Evolutionary conservation across 1,140 invertebrate genomes (phyloP).

Genomic region (Drepana arcuata): DNA sequence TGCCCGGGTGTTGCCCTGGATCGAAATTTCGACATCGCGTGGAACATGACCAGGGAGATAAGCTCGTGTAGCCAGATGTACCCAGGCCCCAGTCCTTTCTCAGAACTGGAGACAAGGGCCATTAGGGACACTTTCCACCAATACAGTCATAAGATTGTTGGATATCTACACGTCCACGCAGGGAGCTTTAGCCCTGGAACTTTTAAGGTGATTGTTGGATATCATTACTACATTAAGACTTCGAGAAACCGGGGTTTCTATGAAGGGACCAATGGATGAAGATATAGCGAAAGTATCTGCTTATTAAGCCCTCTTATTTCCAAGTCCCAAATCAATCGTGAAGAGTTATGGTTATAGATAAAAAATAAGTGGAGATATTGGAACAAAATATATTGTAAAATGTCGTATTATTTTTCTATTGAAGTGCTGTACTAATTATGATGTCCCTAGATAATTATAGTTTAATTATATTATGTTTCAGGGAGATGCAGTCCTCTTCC

Average conservation of each 20-base stretch:
- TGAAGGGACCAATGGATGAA: neutral
- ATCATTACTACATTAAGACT: neutral
- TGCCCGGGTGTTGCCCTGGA: constrained; percentile 76
- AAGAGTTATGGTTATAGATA: no score
- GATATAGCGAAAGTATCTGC: neutral
- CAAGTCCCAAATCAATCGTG: neutral
- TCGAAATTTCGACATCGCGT: constrained; percentile 77
- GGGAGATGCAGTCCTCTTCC: constrained; percentile 53
- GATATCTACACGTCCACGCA: constrained; percentile 44
- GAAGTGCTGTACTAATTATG: neutral
- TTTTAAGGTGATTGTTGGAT: constrained; percentile 32
- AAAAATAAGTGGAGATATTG: no score
- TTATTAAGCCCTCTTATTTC: neutral
- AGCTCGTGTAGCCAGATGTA: constrained; percentile 79
- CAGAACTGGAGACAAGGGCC: constrained; percentile 80
- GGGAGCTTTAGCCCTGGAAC: constrained; percentile 12
- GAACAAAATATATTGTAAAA: no score
- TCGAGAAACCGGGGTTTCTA: neutral
- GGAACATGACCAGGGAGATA: constrained; percentile 71
- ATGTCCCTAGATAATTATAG: neutral
- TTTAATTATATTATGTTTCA: constrained; percentile 9
- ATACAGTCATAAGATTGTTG: constrained; percentile 45
- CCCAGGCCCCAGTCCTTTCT: constrained; percentile 79
- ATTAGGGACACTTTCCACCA: constrained; percentile 67
- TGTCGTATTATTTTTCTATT: neutral